phyloP scores from a whole-genome alignment of 2,888 invertebrate genomes.

The Bhutanitis thaidina region DNA sequence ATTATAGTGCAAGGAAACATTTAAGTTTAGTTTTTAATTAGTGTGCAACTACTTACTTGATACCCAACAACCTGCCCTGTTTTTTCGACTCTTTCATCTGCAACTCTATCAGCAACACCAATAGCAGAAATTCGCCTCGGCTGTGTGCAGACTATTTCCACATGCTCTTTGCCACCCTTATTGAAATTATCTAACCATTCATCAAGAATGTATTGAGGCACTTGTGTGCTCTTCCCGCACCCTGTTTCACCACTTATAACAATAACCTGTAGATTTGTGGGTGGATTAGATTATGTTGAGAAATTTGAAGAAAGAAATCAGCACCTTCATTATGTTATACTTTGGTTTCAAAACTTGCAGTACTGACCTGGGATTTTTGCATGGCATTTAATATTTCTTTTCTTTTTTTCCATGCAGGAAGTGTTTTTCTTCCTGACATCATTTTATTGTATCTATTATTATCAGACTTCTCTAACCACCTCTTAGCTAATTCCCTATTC shows the following conservation, averaged over 20 bases:
- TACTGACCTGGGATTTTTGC: constrained; percentile 77
- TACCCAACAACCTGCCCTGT: constrained; percentile 88
- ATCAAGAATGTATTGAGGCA: constrained; percentile 96
- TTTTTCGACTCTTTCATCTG: constrained; percentile 90
- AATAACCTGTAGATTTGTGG: constrained; percentile 62
- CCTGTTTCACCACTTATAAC: constrained; percentile 92
- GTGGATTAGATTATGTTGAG: background rate
- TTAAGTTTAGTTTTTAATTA: too few species aligned
- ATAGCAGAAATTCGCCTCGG: constrained; percentile 95
- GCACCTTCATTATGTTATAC: background rate
- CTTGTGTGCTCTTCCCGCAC: constrained; percentile 92
- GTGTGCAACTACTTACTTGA: constrained; percentile 74
- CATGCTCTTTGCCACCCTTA: constrained; percentile 78
- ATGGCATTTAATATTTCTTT: constrained; percentile 84
- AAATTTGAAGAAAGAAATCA: background rate
- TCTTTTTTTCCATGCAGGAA: constrained; percentile 87
- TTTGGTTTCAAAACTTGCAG: background rate
- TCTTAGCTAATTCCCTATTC: constrained; percentile 81
- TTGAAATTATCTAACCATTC: constrained; percentile 85
- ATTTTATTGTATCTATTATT: constrained; percentile 83
- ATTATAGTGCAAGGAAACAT: too few species aligned
- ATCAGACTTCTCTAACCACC: constrained; percentile 80
- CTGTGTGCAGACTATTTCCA: constrained; percentile 95
- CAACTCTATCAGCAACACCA: constrained; percentile 94
- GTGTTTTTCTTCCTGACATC: constrained; percentile 80